Base-by-base conservation (phyloP, 2,888 invertebrate species). In the Watsonalla cultraria region DNA sequence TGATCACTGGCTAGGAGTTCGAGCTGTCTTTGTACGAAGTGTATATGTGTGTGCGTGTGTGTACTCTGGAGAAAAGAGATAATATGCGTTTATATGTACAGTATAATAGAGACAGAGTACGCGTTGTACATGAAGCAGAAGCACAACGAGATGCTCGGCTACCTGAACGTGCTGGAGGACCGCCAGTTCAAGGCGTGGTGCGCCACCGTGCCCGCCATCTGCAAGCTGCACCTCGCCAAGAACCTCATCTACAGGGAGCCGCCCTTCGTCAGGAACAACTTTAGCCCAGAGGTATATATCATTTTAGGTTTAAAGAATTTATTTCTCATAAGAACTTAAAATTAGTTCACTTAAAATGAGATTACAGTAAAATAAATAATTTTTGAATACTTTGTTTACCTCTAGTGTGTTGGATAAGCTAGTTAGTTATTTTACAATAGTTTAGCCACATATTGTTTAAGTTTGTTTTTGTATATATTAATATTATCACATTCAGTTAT, bases 101-200 rank as follows among this genome's bases (percentile, higher is more conserved):
- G 92, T 0, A 85, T 94, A 42, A 92, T 92, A 70, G 90, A 93
- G 14, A 88, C 91, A 0, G 94, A 94, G 61, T 92, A 89, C 72
- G 91, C 92, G 0, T 9, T 70, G 14, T 88, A 92, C 59, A 80
- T 91, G 68, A 89, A 92, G 58, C 82, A 90, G 54, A 95, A 95
- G 69, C 92, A 93, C 64, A 91, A 94, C 4, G 92, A 95, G 75
- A 93, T 96, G 92, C 66, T 94, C 67, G 80, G 79, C 0, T 90
- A 94, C 52, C 86, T 98, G n/a, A 87, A 92, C 46, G 82, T 84
- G 0, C 91, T 94, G 55, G 94, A 95, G 66, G 80, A 91, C 7
- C 82, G 89, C 35, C 92, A 95, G 58, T 94, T 95, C 70, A 84
- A 91, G 14, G 89, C 92, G 47, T 98, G 98, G 98, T 90, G 91